A percentile compares a stretch with the other conserved stretches of the same genome.
These are phyloP conservation scores for Cyprinus carpio DNA, from an alignment of 2,113 vertebrate species.

Conservation along the genomic window DNA sequence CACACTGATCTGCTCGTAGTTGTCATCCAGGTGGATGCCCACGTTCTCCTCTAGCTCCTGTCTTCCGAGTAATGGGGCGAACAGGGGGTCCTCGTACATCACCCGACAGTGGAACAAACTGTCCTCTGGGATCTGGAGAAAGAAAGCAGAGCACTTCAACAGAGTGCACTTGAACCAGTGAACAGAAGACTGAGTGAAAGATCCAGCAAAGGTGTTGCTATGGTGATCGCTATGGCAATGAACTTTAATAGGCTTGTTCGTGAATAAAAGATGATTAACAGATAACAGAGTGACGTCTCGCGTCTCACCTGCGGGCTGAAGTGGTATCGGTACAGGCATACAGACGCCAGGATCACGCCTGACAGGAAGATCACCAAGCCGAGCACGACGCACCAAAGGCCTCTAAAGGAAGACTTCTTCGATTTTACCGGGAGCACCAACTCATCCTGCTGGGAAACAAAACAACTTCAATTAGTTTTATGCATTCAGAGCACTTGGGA, in stretches of 20 bases:
- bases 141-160: constrained; percentile 22
- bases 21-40: constrained; percentile 87
- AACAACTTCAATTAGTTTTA: neutral
- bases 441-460: constrained; percentile 71
- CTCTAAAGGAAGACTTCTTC: constrained; percentile 75
- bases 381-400: constrained; percentile 85
- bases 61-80: constrained; percentile 76
- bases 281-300: neutral
- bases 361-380: constrained; percentile 84
- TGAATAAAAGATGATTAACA: neutral
- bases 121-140: constrained; percentile 81
- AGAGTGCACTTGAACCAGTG: constrained; percentile 3
- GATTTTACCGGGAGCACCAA: constrained; percentile 65
- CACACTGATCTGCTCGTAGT: constrained; percentile 90
- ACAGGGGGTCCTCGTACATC: constrained; percentile 85
- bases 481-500: neutral
- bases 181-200: neutral
- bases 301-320: constrained; percentile 83
- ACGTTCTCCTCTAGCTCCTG: constrained; percentile 91
- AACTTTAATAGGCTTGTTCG: neutral
- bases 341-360: constrained; percentile 83
- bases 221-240: constrained; percentile 3
- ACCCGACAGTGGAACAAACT: constrained; percentile 89
- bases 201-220: constrained; percentile 17
- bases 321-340: constrained; percentile 89